Evolutionary conservation across 2,888 invertebrate genomes (phyloP).

Genomic region (Leptopilina drosophilae): DNA sequence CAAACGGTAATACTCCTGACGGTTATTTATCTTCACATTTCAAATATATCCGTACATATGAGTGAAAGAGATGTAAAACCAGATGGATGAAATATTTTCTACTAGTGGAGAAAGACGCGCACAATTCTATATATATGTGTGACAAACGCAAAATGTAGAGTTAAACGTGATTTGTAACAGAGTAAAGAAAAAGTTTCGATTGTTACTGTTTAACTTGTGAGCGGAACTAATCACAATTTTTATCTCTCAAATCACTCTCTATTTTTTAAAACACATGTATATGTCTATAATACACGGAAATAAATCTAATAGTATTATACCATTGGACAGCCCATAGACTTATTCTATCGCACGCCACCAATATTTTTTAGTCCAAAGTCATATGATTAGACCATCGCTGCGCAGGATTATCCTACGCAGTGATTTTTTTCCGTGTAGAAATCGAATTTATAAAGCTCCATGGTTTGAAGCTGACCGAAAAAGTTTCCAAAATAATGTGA

Average conservation of each 20-base stretch:
- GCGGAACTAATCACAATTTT: neutral
- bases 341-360: too few relatives aligned
- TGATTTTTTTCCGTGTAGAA: too few relatives aligned
- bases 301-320: too few relatives aligned
- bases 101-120: constrained; percentile 41
- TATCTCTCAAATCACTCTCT: neutral
- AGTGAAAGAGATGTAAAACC: constrained; percentile 46
- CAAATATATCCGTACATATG: constrained; percentile 49
- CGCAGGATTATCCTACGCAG: too few relatives aligned
- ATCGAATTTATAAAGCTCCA: too few relatives aligned
- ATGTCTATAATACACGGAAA: too few relatives aligned
- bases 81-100: constrained; percentile 48
- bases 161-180: constrained; percentile 15
- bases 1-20: constrained; percentile 55
- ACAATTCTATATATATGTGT: neutral
- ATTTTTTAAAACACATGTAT: neutral
- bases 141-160: neutral
- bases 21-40: constrained; percentile 60
- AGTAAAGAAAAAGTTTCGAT: constrained; percentile 28
- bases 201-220: neutral
- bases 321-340: too few relatives aligned
- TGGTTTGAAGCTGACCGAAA: too few relatives aligned
- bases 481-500: too few relatives aligned
- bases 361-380: too few relatives aligned
- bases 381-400: too few relatives aligned